Evolutionary conservation across 2,113 vertebrate genomes (phyloP).

Genomic region (Poecile atricapillus): DNA sequence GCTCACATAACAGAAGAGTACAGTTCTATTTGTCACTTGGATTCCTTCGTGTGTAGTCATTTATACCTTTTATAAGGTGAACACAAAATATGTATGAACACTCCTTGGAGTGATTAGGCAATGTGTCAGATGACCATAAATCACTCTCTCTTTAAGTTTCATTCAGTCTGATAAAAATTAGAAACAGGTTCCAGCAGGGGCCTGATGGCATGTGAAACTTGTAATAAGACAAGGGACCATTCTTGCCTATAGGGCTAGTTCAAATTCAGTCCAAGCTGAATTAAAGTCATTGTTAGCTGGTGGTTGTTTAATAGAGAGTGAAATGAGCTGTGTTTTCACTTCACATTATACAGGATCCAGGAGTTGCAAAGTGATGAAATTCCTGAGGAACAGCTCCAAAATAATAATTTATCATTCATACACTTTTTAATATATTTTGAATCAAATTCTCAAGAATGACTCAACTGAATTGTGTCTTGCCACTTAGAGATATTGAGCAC

Average conservation of each 20-base stretch:
- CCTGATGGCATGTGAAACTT: slow-evolving; percentile 25
- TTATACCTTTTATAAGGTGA: slow-evolving; percentile 1
- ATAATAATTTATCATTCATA: not conserved
- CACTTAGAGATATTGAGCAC: not conserved
- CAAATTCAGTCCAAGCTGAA: slow-evolving; percentile 18
- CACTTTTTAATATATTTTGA: not conserved
- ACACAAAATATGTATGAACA: not conserved
- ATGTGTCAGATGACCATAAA: slow-evolving; percentile 17
- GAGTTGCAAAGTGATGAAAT: not conserved
- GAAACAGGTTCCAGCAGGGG: slow-evolving; percentile 9
- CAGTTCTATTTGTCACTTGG: not conserved
- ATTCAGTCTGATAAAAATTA: slow-evolving; percentile 50
- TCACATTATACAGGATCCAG: not conserved
- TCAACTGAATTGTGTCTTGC: not conserved
- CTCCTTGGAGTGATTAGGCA: not conserved
- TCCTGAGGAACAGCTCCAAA: not conserved
- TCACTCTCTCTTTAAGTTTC: slow-evolving; percentile 16
- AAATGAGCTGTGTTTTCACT: slow-evolving; percentile 3
- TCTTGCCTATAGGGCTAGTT: slow-evolving; percentile 16
- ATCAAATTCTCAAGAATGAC: not conserved
- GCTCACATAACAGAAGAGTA: not conserved
- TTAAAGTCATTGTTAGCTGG: slow-evolving; percentile 30
- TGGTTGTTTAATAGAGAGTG: not conserved
- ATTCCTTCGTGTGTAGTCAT: not conserved
- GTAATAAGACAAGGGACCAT: slow-evolving; percentile 27